Evolutionary conservation across 2,113 vertebrate species (phyloP).

Genomic region (Gasterosteus aculeatus): DNA sequence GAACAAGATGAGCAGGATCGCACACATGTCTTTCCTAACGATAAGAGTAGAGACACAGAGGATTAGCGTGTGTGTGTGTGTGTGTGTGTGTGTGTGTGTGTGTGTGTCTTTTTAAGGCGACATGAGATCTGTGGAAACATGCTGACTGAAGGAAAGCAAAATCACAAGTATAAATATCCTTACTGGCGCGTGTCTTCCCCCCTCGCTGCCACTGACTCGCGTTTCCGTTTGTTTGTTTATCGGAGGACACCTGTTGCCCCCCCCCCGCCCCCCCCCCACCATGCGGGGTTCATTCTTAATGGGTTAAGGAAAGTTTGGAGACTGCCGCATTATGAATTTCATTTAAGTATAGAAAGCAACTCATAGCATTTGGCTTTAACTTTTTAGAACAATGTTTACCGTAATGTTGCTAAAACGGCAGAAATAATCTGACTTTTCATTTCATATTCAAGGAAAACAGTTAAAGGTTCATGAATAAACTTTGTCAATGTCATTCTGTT

Average conservation of each 20-base stretch:
- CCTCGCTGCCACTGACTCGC: constrained; percentile 19
- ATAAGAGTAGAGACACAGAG: neutral
- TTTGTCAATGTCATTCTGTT: neutral
- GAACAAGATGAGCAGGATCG: neutral
- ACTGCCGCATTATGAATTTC: constrained; percentile 11
- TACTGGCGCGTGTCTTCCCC: constrained; percentile 63
- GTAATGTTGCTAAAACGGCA: neutral
- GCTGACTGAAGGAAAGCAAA: constrained; percentile 76
- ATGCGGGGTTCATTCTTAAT: constrained; percentile 21
- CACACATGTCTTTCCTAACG: neutral
- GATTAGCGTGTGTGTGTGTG: constrained; percentile 9
- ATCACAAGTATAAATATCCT: constrained; percentile 78
- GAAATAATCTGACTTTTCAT: neutral
- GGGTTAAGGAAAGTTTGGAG: constrained; percentile 23
- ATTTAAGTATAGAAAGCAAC: constrained; percentile 24
- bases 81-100: too few species aligned
- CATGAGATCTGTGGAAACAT: constrained; percentile 64
- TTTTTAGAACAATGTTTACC: neutral
- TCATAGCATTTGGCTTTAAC: constrained; percentile 6
- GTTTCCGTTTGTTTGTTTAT: constrained; percentile 50
- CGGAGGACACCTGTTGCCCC: constrained; percentile 62
- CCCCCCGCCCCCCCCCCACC: neutral
- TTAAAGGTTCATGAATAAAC: neutral
- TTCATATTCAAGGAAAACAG: neutral
- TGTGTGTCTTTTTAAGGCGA: constrained; percentile 67